phyloP scores from a whole-genome alignment of 1,140 invertebrate genomes.

The Meloidogyne floridensis region DNA sequence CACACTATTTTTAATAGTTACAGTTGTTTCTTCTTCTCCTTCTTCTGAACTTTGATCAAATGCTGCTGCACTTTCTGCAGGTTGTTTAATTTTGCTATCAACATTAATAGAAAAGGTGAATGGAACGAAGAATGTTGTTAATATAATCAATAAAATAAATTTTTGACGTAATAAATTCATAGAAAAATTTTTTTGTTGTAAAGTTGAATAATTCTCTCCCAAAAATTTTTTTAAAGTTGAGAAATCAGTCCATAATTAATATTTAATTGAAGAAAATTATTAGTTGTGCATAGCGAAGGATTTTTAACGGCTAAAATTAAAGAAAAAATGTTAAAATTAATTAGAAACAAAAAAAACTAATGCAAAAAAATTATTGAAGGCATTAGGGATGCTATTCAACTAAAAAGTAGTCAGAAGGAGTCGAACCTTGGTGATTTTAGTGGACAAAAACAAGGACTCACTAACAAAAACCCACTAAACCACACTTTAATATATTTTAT shows the following conservation, averaged over 20 bases:
- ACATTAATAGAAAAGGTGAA: neutral
- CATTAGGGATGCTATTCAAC: too few relatives aligned
- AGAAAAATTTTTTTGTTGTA: neutral
- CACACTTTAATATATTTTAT: too few relatives aligned
- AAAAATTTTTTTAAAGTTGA: neutral
- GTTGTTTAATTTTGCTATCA: too few relatives aligned
- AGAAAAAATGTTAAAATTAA: neutral
- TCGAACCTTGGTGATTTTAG: too few relatives aligned
- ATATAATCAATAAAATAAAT: neutral
- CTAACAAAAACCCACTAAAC: too few relatives aligned
- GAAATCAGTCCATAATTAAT: neutral
- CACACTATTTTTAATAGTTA: neutral
- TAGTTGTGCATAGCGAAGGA: neutral
- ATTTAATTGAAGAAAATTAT: neutral
- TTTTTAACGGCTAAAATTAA: neutral
- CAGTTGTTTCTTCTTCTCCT: neutral
- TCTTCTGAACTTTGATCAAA: slow-evolving; percentile 4
- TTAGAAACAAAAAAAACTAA: too few relatives aligned
- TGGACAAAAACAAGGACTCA: too few relatives aligned
- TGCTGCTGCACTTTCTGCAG: neutral
- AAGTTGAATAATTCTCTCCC: neutral
- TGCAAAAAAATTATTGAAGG: too few relatives aligned
- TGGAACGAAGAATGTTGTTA: neutral
- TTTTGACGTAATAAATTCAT: too few relatives aligned
- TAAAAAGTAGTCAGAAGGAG: too few relatives aligned